Evolutionary conservation across 1,140 invertebrate species (phyloP), one percentile per base, ranked within the genome.

Genomic region (Camponotus pennsylvanicus): DNA sequence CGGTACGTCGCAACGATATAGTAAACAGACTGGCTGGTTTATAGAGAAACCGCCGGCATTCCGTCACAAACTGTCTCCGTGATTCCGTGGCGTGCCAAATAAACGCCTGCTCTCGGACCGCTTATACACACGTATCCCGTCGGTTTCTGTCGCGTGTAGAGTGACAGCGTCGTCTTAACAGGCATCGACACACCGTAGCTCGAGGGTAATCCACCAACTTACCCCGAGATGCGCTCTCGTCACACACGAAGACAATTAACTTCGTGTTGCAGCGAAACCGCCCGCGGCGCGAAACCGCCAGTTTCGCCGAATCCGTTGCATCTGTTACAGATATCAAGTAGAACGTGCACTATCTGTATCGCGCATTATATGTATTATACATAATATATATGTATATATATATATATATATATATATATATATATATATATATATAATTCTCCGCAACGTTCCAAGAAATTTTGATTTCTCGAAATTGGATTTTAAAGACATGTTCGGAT

Each of bases 211-310:
- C 52, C 63, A n/a, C 27, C 55, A 45, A 49, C 45, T 27, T 57
- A 18, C 57, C 18, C 27, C 40, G 77, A 37, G 67, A 45, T 32
- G 61, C 59, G 55, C 55, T 32, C 55, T 73, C 61, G 69, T 83
- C 69, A 73, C 79, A 63, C 69, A 55, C 69, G 69, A 61, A 83
- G 79, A 83, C 79, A 61, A 83, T 83, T 73, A 83, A 83, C 79
- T 61, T 73, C 32, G 55, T 40, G 40, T 61, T 7, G 21, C 52
- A 45, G 34, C 79, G 27, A 73, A 55, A 42, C 40, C 69, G 37
- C 40, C 55, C 32, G 69, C 69, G 40, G 55, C 79, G 69, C 27
- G 27, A 45, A 63, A 83, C 55, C 66, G 34, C 32, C 32, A 27
- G 27, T 66, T 78, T 52, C 78, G 15, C 27, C 69, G 55, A 83